phyloP scores from a whole-genome alignment of 53 echinoderm and acorn worm genomes.

The Apostichopus leukothele region DNA sequence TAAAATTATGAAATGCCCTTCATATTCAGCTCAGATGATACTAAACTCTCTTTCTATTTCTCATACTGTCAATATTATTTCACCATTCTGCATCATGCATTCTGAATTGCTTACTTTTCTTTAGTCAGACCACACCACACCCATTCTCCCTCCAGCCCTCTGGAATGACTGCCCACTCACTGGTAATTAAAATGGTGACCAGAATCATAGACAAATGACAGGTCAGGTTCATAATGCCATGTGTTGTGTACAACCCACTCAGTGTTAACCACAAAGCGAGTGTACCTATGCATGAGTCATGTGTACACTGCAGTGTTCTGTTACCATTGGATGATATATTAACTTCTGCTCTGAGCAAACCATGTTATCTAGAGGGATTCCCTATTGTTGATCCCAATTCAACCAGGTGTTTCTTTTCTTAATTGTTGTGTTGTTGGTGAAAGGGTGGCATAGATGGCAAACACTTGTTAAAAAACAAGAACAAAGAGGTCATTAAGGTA shows the following conservation, averaged over 20 bases:
- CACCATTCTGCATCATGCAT: too few species aligned
- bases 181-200: background rate
- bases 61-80: too few species aligned
- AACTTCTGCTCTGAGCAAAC: background rate
- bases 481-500: background rate
- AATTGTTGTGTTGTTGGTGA: background rate
- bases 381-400: background rate
- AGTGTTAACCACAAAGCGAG: background rate
- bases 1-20: too few species aligned
- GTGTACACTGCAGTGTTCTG: background rate
- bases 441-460: background rate
- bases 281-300: background rate
- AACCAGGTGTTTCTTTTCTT: background rate
- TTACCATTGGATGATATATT: background rate
- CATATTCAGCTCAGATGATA: too few species aligned
- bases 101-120: background rate
- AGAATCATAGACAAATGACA: background rate
- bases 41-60: too few species aligned
- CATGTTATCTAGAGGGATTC: background rate
- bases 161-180: background rate
- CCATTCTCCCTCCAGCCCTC: background rate
- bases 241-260: background rate
- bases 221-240: background rate
- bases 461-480: background rate
- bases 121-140: background rate